Conservation (phyloP, 2,113 vertebrate genomes). For the Engraulis encrasicolus region DNA sequence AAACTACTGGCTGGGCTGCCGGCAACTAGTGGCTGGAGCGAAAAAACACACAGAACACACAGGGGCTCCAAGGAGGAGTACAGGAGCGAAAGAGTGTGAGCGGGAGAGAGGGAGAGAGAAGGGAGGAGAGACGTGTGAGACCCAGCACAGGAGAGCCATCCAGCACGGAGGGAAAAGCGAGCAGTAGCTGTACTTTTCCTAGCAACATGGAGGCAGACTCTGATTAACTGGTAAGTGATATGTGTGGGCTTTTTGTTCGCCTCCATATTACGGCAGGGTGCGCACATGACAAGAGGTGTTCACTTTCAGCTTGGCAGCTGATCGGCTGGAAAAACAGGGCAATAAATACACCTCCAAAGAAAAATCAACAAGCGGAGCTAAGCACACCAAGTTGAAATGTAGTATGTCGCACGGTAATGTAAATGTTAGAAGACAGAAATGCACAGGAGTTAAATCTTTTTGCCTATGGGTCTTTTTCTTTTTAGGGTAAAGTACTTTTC, state of each 20-base stretch:
- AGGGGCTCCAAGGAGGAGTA: background rate
- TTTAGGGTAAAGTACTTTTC: background rate
- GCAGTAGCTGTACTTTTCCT: background rate
- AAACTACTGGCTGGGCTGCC: background rate
- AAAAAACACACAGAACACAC: constrained; percentile 4
- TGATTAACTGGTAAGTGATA: constrained; percentile 36
- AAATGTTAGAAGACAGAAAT: background rate
- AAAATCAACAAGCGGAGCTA: background rate
- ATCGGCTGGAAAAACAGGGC: background rate
- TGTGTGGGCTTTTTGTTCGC: background rate
- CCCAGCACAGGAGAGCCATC: background rate
- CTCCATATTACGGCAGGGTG: background rate
- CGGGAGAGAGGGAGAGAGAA: background rate
- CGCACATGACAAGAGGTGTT: constrained; percentile 7
- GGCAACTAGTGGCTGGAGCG: background rate
- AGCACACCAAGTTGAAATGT: background rate
- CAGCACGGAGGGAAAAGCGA: background rate
- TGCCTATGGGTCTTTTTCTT: no score
- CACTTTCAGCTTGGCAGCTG: background rate
- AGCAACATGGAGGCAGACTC: constrained; percentile 19
- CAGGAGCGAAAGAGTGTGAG: background rate
- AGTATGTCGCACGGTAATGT: background rate
- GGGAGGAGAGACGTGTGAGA: background rate
- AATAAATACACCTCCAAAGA: background rate
- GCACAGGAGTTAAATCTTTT: background rate